phyloP scores from a whole-genome alignment of 92 coral and sea anemone genomes.

The Paramuricea clavata region DNA sequence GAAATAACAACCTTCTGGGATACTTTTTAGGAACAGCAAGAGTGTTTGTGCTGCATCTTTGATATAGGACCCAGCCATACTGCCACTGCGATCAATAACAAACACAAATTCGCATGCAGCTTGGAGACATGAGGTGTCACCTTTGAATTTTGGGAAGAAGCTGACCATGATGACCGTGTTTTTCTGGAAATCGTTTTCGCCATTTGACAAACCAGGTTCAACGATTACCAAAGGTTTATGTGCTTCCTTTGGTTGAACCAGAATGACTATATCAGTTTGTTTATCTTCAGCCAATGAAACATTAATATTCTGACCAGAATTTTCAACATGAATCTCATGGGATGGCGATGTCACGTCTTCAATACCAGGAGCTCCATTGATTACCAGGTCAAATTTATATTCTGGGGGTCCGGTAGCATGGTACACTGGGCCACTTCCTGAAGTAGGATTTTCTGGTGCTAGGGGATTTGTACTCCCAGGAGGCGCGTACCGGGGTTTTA shows the following conservation, averaged over 20 bases:
- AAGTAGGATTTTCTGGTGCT: constrained; percentile 46
- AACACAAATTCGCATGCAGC: constrained; percentile 86
- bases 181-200: constrained; percentile 70
- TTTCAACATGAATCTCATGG: constrained; percentile 58
- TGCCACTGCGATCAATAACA: constrained; percentile 92
- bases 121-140: constrained; percentile 62
- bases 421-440: constrained; percentile 32
- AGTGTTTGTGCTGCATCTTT: constrained; percentile 80
- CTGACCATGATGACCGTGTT: constrained; percentile 82
- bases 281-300: constrained; percentile 27
- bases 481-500: constrained; percentile 87
- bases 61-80: constrained; percentile 75
- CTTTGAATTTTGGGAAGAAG: constrained; percentile 78
- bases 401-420: constrained; percentile 73
- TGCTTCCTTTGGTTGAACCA: constrained; percentile 24
- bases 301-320: constrained; percentile 18
- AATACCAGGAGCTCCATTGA: constrained; percentile 74
- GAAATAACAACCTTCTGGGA: constrained; percentile 86
- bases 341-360: constrained; percentile 81
- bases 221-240: constrained; percentile 65
- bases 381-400: constrained; percentile 78
- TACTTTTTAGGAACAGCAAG: constrained; percentile 83
- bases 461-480: constrained; percentile 56
- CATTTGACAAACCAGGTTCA: constrained; percentile 70
- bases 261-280: constrained; percentile 31